Evolutionary conservation across 2,797 vertebrate species (phyloP).

Genomic region (Pampus argenteus): DNA sequence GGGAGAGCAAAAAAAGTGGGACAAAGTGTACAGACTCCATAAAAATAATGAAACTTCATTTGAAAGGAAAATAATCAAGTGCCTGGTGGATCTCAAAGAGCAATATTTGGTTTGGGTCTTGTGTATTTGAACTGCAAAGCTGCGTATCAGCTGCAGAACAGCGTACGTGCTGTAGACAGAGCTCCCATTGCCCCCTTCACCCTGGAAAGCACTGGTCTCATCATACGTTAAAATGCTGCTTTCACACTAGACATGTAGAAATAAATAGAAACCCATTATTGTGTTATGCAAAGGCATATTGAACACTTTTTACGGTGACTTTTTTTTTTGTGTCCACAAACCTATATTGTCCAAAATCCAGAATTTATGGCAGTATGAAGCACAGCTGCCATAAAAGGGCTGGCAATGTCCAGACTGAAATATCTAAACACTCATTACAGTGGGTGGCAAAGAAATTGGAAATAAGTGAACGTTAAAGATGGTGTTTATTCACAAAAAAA

Average conservation of each 20-base stretch:
- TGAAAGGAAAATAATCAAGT: conserved; percentile 81
- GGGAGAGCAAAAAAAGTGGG: conserved; percentile 17
- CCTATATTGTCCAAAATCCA: neutral
- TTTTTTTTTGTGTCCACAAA: neutral
- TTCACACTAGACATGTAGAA: neutral
- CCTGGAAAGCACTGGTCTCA: conserved; percentile 15
- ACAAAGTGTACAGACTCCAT: conserved; percentile 43
- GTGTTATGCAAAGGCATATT: neutral
- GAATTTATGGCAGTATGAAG: neutral
- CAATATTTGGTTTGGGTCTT: conserved; percentile 78
- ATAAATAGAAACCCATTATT: neutral
- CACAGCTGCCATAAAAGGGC: too few species aligned
- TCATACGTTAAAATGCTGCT: conserved; percentile 4
- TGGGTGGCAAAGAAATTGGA: too few species aligned
- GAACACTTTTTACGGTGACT: neutral
- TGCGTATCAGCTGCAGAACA: conserved; percentile 50
- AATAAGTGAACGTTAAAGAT: too few species aligned
- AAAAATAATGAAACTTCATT: conserved; percentile 72
- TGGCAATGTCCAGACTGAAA: neutral
- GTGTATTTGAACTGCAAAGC: conserved; percentile 64
- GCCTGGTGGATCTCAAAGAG: conserved; percentile 66
- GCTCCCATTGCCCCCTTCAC: conserved; percentile 25
- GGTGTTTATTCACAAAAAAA: too few species aligned
- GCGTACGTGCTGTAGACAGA: conserved; percentile 34
- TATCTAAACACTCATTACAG: too few species aligned